Base-by-base conservation (phyloP, 2,113 vertebrate species). In the Tauraco erythrolophus region DNA sequence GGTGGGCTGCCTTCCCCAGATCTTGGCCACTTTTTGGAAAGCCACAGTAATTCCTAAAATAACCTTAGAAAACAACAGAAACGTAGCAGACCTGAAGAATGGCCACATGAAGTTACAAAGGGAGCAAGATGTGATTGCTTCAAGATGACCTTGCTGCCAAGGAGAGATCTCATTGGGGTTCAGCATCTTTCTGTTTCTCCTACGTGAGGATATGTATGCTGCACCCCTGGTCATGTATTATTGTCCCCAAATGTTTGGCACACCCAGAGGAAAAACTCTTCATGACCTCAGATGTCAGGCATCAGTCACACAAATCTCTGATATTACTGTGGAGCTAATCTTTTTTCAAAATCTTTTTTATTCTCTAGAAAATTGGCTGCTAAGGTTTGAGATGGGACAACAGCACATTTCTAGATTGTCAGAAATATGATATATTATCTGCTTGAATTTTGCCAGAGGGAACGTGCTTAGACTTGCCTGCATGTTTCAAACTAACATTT, bases 201-300 rank as follows among this genome's bases (percentile, higher is more conserved):
- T 23, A 45, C 57, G 46, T 43, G 24, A 64, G 30, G 21, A 86
- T 50, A n/a, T 58, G 28, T 30, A 6, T 61, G 14, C 50, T 0
- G 1, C 33, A 81, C 3, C 12, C 19, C 25, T 21, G 4, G 23
- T 60, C 43, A 19, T 0, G 0, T 65, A 12, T 25, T 57, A n/a
- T 50, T 50, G 17, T 66, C 56, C n/a, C 14, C 48, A 51, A 3
- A 16, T 45, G 24, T 65, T 88, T 93, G 69, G 43, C 14, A 10
- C 27, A 51, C 27, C 9, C 56, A 71, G 31, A 53, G 19, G 30
- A 88, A 93, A 57, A 13, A 13, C 14, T 70, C 18, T 81, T 71
- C 7, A 5, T 78, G 50, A n/a, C 53, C 57, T 94, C 53, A 43
- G 39, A 41, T 85, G 43, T 50, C 58, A 79, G 15, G 66, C 61